phyloP scores from a whole-genome alignment of 2,888 invertebrate species.

The Apamea anceps region DNA sequence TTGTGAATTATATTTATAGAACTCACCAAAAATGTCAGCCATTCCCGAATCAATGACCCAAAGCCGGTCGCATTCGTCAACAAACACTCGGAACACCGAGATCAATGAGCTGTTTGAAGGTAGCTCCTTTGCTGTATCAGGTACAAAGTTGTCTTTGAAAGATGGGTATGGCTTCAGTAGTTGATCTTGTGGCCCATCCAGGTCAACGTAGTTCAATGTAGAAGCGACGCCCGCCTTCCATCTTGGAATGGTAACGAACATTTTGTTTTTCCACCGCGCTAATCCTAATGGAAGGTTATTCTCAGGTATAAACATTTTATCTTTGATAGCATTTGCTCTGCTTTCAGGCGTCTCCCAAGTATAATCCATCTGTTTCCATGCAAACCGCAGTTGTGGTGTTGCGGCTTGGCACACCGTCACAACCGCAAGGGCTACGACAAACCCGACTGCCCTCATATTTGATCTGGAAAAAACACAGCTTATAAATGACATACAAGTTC shows the following conservation, averaged over 20 bases:
- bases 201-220: conserved; percentile 92
- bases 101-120: conserved; percentile 91
- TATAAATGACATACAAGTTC: conserved; percentile 18
- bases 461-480: conserved; percentile 66
- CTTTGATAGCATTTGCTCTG: conserved; percentile 90
- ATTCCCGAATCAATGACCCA: conserved; percentile 96
- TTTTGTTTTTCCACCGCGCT: conserved; percentile 93
- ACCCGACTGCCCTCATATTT: conserved; percentile 76
- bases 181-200: conserved; percentile 92
- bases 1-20: conserved; percentile 11
- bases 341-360: conserved; percentile 91
- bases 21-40: conserved; percentile 93
- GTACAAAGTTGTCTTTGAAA: conserved; percentile 94
- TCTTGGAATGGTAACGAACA: conserved; percentile 93
- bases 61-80: conserved; percentile 94
- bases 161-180: conserved; percentile 94
- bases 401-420: conserved; percentile 81
- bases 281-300: conserved; percentile 93
- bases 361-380: conserved; percentile 93
- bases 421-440: conserved; percentile 77
- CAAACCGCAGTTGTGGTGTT: conserved; percentile 91
- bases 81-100: conserved; percentile 93
- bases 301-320: conserved; percentile 90
- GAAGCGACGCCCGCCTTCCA: conserved; percentile 94
- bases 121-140: conserved; percentile 84